Evolutionary conservation across 2,888 invertebrate genomes (phyloP), one percentile per base, ranked within the genome.

Genomic region (Thera obeliscata): DNA sequence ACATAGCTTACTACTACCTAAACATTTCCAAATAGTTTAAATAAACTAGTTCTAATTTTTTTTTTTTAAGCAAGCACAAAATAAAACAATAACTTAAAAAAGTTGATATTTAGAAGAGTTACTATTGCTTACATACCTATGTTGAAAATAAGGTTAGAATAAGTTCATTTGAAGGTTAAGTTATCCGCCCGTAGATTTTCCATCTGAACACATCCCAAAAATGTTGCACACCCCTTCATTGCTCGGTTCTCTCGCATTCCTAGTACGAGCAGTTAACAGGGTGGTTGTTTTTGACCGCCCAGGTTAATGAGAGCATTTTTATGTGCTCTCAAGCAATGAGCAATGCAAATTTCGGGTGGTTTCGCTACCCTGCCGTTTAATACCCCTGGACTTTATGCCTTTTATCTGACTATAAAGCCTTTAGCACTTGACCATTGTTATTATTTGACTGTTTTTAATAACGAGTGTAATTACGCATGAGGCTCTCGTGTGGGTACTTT

Each of bases 221-320:
- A 72, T 61, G 63, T 63, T 72, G 76, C 82, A 78, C 76, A 61
- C 61, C 76, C 61, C 67, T 71, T 38, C 6, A 63, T 72, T 43
- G 43, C 50, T 50, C 74, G 74, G 79, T 67, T 64, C 69, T 62
- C 56, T 58, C 63, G 65, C 72, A 73, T 74, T 74, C 72, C 72
- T 73, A 71, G 69, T 77, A 73, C 71, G 73, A 71, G 72, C 80
- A 76, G 79, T 78, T 74, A 70, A 77, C 79, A 77, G 86, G 83
- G 82, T 81, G 84, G 85, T 84, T 85, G 80, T 83, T 84, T 83
- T 83, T 87, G 89, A 86, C 87, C 88, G 85, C 86, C 83, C 89
- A 90, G 90, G 91, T 91, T 91, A 93, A 93, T 93, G 91, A 92
- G 93, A 85, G 88, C 84, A 89, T 91, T 93, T 93, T 93, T 93